A percentile compares a stretch with the other conserved stretches of the same genome.
phyloP scores from a whole-genome alignment of 2,888 invertebrate species.

The Acleris literana region DNA sequence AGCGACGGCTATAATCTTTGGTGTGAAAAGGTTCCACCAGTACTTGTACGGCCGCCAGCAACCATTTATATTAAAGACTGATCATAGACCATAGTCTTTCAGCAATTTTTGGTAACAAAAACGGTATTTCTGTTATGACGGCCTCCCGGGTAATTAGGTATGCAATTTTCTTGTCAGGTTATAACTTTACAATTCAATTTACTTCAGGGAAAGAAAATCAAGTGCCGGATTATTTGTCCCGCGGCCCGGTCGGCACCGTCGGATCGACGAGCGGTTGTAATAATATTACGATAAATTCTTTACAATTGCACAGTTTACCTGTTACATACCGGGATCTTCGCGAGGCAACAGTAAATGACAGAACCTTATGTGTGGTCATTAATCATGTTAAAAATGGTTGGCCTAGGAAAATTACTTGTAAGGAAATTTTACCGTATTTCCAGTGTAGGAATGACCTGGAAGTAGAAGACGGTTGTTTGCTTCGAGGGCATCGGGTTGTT shows the following conservation, averaged over 20 bases:
- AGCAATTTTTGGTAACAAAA: conserved; percentile 32
- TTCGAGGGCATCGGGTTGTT: conserved; percentile 5
- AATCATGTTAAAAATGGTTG: too few relatives aligned
- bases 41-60: conserved; percentile 21
- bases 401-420: too few relatives aligned
- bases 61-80: conserved; percentile 31
- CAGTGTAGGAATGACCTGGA: too few relatives aligned
- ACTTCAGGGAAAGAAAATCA: conserved; percentile 27
- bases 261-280: not conserved
- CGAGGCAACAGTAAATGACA: not conserved
- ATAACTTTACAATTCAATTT: conserved; percentile 26
- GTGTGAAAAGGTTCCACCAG: too few relatives aligned
- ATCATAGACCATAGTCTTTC: conserved; percentile 26
- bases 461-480: conserved; percentile 2
- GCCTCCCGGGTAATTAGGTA: conserved; percentile 30
- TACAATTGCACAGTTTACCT: conserved; percentile 6
- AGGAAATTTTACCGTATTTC: too few relatives aligned
- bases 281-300: conserved; percentile 4
- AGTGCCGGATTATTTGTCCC: conserved; percentile 31
- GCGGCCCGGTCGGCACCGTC: not conserved
- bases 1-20: too few relatives aligned
- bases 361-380: too few relatives aligned
- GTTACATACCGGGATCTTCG: conserved; percentile 9
- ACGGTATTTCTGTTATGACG: conserved; percentile 20
- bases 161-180: too few relatives aligned